These are phyloP conservation scores for Plagiodera versicolora DNA, from an alignment of 2,888 invertebrate species.

Conservation along the genomic window DNA sequence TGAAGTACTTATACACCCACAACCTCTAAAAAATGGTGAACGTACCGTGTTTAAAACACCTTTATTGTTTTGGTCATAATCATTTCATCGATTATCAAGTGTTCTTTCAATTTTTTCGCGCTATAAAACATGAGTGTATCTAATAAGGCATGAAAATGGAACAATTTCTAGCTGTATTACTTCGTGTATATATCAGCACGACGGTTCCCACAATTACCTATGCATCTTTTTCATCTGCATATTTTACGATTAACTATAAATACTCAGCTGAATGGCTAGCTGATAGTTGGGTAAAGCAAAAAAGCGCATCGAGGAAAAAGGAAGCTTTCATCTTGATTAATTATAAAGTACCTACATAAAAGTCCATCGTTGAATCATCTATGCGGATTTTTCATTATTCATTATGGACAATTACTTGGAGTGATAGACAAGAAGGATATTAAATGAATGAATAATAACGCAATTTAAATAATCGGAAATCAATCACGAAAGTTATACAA, in stretches of 20 bases:
- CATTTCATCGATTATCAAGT: too few relatives aligned
- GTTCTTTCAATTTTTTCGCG: neutral
- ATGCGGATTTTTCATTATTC: neutral
- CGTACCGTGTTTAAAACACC: too few relatives aligned
- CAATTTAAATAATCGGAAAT: too few relatives aligned
- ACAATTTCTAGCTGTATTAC: constrained; percentile 9
- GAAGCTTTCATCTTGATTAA: neutral
- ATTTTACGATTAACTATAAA: constrained; percentile 19
- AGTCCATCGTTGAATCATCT: neutral
- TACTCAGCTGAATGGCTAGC: constrained; percentile 13
- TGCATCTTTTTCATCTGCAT: constrained; percentile 21
- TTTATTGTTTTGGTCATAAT: too few relatives aligned
- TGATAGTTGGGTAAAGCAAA: constrained; percentile 10
- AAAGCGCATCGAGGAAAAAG: constrained; percentile 2
- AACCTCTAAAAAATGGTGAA: too few relatives aligned
- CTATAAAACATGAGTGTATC: neutral
- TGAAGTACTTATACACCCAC: too few relatives aligned
- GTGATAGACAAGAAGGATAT: too few relatives aligned
- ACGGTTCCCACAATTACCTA: constrained; percentile 19
- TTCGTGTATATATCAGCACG: constrained; percentile 7
- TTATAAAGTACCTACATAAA: neutral
- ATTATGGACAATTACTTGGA: neutral
- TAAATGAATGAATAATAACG: too few relatives aligned
- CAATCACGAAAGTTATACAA: too few relatives aligned
- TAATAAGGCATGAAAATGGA: constrained; percentile 5